phyloP scores from a whole-genome alignment of 2,113 vertebrate genomes.

The Percina caprodes region DNA sequence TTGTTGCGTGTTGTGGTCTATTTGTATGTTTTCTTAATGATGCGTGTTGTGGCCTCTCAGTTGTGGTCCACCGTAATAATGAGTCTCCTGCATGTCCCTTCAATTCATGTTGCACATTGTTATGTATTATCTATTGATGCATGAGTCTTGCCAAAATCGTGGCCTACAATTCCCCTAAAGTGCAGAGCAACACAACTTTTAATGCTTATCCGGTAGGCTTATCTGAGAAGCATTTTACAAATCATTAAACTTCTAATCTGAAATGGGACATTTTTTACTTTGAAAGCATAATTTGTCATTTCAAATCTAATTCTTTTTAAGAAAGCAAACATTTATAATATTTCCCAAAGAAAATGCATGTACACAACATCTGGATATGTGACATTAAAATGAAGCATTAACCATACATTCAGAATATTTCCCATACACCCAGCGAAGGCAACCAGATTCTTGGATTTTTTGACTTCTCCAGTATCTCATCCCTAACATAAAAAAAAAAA shows the following conservation, averaged over 20 bases:
- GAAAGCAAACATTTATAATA: neutral
- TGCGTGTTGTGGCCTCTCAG: too few relatives aligned
- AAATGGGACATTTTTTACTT: neutral
- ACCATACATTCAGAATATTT: slow-evolving; percentile 8
- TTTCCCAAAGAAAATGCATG: neutral
- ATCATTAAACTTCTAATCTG: neutral
- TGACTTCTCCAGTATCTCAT: slow-evolving; percentile 31
- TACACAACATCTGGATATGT: neutral
- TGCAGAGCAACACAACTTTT: neutral
- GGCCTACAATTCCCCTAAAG: neutral
- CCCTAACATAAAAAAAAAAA: slow-evolving; percentile 21
- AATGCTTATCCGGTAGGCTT: neutral
- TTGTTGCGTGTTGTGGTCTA: too few relatives aligned
- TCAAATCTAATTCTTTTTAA: neutral
- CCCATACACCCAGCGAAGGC: neutral
- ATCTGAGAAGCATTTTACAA: neutral
- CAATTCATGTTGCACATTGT: neutral
- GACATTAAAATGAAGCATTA: slow-evolving; percentile 1
- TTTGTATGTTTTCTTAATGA: too few relatives aligned
- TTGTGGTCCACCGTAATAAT: too few relatives aligned
- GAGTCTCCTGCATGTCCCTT: neutral
- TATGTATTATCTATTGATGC: neutral
- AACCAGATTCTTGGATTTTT: neutral
- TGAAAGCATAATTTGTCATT: neutral
- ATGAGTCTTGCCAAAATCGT: neutral